These are phyloP conservation scores for Prosopocoilus inquinatus DNA, from an alignment of 2,888 invertebrate genomes.

Conservation along the genomic window DNA sequence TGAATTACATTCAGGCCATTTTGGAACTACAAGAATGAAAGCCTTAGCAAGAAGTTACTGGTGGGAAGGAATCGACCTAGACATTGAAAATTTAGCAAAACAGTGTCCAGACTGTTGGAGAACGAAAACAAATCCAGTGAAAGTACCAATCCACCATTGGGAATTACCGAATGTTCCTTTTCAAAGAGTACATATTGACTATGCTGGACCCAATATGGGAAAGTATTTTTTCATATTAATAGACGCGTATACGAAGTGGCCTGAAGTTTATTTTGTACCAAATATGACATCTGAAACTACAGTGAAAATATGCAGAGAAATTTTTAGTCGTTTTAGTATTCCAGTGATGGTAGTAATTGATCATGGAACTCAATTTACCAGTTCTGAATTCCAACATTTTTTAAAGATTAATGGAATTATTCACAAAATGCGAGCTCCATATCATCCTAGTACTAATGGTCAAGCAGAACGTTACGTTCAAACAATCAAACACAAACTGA, in stretches of 20 bases:
- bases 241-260: constrained; percentile 29
- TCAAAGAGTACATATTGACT: constrained; percentile 27
- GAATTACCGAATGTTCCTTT: constrained; percentile 23
- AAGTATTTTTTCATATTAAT: constrained; percentile 25
- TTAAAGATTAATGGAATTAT: constrained; percentile 15
- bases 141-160: constrained; percentile 25
- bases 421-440: constrained; percentile 19
- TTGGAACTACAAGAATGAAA: too few species aligned
- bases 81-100: too few species aligned
- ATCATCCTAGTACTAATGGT: constrained; percentile 24
- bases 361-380: constrained; percentile 32
- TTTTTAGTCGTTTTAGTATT: constrained; percentile 33
- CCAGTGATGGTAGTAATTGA: constrained; percentile 30
- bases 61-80: constrained; percentile 13
- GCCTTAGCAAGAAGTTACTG: too few species aligned
- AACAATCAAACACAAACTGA: constrained; percentile 11
- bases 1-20: too few species aligned
- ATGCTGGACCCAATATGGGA: constrained; percentile 25
- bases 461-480: constrained; percentile 20
- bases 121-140: constrained; percentile 21
- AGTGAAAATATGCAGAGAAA: constrained; percentile 18
- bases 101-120: constrained; percentile 17
- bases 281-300: constrained; percentile 22
- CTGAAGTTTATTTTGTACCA: constrained; percentile 25
- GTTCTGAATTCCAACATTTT: constrained; percentile 24